These are phyloP conservation scores for Tauraco erythrolophus DNA, from an alignment of 2,113 vertebrate genomes.

Conservation along the genomic window DNA sequence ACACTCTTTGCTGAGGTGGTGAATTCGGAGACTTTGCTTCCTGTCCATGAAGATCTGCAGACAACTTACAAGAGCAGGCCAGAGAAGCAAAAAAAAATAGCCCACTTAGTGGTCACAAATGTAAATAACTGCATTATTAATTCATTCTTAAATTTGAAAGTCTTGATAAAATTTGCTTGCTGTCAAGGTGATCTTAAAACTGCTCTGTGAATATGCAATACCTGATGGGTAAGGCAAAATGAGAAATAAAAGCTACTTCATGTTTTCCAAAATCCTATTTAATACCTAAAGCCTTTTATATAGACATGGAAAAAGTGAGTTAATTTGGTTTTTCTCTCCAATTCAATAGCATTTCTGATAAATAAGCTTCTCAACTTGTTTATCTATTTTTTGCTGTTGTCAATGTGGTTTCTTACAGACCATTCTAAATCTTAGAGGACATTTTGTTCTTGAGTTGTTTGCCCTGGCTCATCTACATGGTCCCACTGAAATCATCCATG, in stretches of 20 bases:
- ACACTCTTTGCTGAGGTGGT: neutral
- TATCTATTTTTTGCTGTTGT: neutral
- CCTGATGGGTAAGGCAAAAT: neutral
- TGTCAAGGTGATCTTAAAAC: neutral
- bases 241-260: neutral
- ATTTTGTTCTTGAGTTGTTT: constrained; percentile 48
- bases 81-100: neutral
- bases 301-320: neutral
- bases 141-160: neutral
- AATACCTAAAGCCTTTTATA: neutral
- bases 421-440: constrained; percentile 31
- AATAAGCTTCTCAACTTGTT: neutral
- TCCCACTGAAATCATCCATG: constrained; percentile 29
- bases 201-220: neutral
- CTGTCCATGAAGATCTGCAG: neutral
- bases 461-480: constrained; percentile 13
- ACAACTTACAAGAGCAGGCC: neutral
- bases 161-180: neutral
- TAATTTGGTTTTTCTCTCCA: neutral
- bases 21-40: neutral
- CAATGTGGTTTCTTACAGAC: neutral
- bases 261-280: neutral
- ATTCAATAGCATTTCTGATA: neutral
- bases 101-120: neutral
- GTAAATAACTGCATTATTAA: neutral